Evolutionary conservation across 2,888 invertebrate species (phyloP), one percentile per base, ranked within the genome.

Genomic region (Hemaris fuciformis): DNA sequence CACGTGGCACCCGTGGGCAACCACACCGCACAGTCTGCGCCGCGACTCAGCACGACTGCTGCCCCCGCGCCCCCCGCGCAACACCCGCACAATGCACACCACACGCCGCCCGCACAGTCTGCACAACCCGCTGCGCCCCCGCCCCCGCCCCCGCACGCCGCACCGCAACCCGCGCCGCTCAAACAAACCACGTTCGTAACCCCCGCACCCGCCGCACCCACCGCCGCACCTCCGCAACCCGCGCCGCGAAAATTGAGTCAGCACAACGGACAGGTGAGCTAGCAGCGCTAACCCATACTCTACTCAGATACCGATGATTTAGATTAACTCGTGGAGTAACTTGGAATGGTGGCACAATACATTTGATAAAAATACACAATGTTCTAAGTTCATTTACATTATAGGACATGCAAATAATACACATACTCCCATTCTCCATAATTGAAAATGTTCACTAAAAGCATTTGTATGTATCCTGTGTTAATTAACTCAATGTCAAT

Each of bases 201-300:
- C 63, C n/a, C 59, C 45, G 13, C 13, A 38, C 13, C 2, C 34
- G 13, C 13, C n/a, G n/a, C 78, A 68, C 73, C 74, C 63, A 61
- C 45, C 59, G 42, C 62, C 27, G 48, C 81, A 38, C 85, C 87
- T 65, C 93, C 92, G 65, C 91, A 90, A 76, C 93, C 93, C 4
- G 93, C 93, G 65, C 93, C 93, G 53, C 80, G 92, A 71, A 85
- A 85, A 79, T 81, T 93, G 68, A 92, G 92, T 75, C 89, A 89
- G 62, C 74, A 85, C 25, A 90, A 90, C 53, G 89, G 88, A 80
- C 89, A 88, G 89, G 91, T 88, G 83, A 87, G 84, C 77, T 71
- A 74, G 72, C 22, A 8, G 7, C 15, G 31, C 34, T 23, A 48
- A 59, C 23, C 23, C 34, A 46, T 18, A 41, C 23, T 22, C 22